These are phyloP conservation scores for Bucco capensis DNA, from an alignment of 2,113 vertebrate genomes.

Conservation along the genomic window DNA sequence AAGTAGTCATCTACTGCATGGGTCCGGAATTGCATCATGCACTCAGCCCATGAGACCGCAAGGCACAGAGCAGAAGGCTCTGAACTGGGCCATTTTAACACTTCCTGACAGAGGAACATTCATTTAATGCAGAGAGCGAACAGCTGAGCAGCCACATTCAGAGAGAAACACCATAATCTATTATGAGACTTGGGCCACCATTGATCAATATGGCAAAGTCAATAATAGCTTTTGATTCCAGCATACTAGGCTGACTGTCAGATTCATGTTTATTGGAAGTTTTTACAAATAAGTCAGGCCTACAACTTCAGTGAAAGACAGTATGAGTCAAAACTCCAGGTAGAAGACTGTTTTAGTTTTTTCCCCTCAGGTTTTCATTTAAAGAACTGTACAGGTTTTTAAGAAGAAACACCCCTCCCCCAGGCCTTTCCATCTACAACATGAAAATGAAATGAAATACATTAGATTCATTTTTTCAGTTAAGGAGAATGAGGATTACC, in stretches of 20 bases:
- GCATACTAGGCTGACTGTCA: constrained; percentile 60
- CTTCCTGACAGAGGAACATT: neutral
- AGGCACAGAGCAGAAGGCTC: neutral
- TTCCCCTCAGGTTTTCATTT: neutral
- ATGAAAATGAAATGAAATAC: neutral
- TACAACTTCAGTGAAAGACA: constrained; percentile 6
- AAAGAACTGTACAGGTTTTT: neutral
- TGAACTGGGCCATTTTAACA: neutral
- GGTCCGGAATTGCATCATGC: neutral
- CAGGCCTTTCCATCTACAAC: neutral
- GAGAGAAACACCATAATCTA: constrained; percentile 26
- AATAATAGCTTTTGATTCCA: constrained; percentile 67
- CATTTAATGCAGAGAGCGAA: constrained; percentile 17
- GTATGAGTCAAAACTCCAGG: neutral
- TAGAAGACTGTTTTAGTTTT: neutral
- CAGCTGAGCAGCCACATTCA: neutral
- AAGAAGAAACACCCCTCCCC: too few relatives aligned
- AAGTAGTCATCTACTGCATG: rapidly evolving
- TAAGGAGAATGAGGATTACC: neutral
- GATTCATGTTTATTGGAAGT: constrained; percentile 57
- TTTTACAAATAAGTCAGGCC: constrained; percentile 52
- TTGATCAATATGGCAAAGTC: constrained; percentile 66
- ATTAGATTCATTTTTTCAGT: neutral
- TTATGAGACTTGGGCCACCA: neutral
- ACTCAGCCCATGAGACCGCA: neutral